Conservation (phyloP, 2,888 invertebrate genomes). For the Trilocha varians region DNA sequence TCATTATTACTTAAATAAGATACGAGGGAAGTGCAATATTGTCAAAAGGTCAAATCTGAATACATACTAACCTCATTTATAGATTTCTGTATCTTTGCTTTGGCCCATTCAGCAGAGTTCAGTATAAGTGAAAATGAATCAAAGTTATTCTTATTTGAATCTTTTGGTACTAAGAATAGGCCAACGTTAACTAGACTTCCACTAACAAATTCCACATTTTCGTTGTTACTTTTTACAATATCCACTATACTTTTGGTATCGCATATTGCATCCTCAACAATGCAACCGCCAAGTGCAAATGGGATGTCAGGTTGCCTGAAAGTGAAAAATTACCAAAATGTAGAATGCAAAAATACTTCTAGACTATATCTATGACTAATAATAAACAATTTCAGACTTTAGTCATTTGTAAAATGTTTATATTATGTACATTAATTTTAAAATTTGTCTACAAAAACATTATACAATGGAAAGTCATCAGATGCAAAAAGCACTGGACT, state of each 20-base stretch:
- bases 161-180: slow-evolving; percentile 49
- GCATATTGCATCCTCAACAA: slow-evolving; percentile 49
- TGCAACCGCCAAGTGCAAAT: slow-evolving; percentile 62
- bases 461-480: no score
- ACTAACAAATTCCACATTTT: slow-evolving; percentile 34
- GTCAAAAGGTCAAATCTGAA: no score
- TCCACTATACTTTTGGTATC: slow-evolving; percentile 32
- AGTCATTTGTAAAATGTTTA: no score
- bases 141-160: slow-evolving; percentile 32
- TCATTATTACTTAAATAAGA: no score
- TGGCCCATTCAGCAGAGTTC: slow-evolving; percentile 47
- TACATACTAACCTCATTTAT: slow-evolving; percentile 45
- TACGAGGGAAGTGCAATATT: no score
- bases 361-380: not conserved
- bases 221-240: slow-evolving; percentile 37
- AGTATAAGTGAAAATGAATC: slow-evolving; percentile 55
- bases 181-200: slow-evolving; percentile 52
- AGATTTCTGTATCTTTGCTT: slow-evolving; percentile 39
- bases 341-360: no score
- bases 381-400: not conserved
- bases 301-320: slow-evolving; percentile 57
- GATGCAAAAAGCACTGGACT: no score
- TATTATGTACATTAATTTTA: no score
- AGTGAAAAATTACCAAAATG: slow-evolving; percentile 14
- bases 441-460: no score